Conservation (phyloP, 2,888 invertebrate genomes). For the Lutraria lutraria region DNA sequence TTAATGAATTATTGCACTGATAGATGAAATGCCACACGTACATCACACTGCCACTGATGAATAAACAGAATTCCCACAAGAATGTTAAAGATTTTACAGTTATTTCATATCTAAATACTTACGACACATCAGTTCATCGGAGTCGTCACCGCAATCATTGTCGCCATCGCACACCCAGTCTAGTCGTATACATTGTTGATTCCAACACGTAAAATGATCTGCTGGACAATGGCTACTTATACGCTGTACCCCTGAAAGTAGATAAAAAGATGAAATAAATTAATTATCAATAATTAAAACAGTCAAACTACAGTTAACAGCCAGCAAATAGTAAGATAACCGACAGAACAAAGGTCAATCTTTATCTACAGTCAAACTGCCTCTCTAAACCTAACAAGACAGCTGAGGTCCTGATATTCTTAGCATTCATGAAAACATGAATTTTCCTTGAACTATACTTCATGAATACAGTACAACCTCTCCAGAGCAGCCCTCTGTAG, state of each 20-base stretch:
- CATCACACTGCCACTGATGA: neutral
- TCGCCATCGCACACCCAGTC: conserved; percentile 97
- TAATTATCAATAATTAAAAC: too few species aligned
- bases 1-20: neutral
- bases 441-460: too few species aligned
- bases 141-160: conserved; percentile 98
- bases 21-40: neutral
- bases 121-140: conserved; percentile 94
- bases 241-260: conserved; percentile 51
- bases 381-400: too few species aligned
- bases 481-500: too few species aligned
- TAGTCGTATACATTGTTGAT: conserved; percentile 88
- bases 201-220: conserved; percentile 82
- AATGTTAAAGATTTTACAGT: neutral
- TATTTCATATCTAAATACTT: conserved; percentile 64
- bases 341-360: too few species aligned
- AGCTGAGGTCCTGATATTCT: too few species aligned
- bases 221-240: conserved; percentile 74
- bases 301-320: too few species aligned
- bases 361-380: too few species aligned
- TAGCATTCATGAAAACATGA: too few species aligned
- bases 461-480: too few species aligned
- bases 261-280: neutral
- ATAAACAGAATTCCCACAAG: neutral
- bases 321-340: too few species aligned